phyloP scores from a whole-genome alignment of 1,140 invertebrate genomes.

The Brachionus plicatilis region DNA sequence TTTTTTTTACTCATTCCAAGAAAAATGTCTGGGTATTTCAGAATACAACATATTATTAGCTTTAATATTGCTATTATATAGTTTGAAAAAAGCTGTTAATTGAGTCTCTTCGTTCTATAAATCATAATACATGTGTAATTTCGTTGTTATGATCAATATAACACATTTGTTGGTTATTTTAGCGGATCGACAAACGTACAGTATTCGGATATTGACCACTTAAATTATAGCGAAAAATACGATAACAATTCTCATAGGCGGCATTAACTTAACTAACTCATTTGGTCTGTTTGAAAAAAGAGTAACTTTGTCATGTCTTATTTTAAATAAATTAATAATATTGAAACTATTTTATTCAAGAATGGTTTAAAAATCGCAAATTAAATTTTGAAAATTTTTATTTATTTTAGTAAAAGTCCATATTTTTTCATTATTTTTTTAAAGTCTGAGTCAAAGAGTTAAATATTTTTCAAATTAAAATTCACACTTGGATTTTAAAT shows the following conservation, averaged over 20 bases:
- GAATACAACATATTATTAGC: background rate
- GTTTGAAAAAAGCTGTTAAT: slow-evolving; percentile 24
- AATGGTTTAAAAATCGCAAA: background rate
- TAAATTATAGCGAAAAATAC: slow-evolving; percentile 32
- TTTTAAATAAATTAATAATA: slow-evolving; percentile 29
- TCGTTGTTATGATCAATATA: slow-evolving; percentile 3
- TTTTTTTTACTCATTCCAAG: background rate
- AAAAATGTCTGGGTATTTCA: background rate
- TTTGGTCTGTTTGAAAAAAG: background rate
- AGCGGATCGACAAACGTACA: slow-evolving; percentile 12
- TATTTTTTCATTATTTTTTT: background rate
- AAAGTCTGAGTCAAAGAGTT: too few species aligned
- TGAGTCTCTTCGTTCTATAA: background rate
- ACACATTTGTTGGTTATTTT: slow-evolving; percentile 40
- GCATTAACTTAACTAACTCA: slow-evolving; percentile 40
- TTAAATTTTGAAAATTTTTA: background rate
- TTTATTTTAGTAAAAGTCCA: background rate
- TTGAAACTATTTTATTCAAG: slow-evolving; percentile 2
- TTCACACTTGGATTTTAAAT: too few species aligned
- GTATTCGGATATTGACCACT: slow-evolving; percentile 39
- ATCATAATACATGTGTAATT: background rate
- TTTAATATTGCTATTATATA: background rate
- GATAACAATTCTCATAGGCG: slow-evolving; percentile 12
- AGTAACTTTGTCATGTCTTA: background rate
- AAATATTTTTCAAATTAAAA: too few species aligned